Base-by-base conservation (phyloP, 1,140 invertebrate genomes). In the Drosophila oshimai region DNA sequence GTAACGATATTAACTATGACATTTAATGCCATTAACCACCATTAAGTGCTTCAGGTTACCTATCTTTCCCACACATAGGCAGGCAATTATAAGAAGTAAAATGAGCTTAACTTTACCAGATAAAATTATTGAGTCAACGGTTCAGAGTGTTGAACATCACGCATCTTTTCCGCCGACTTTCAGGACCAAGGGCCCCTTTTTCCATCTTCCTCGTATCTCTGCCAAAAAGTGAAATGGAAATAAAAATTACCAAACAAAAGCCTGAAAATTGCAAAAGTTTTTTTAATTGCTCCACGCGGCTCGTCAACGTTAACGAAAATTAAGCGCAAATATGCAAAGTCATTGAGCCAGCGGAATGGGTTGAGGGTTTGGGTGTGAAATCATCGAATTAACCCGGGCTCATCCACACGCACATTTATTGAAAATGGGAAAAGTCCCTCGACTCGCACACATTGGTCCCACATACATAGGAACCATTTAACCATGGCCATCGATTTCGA, bases 211-310 rank as follows among this genome's bases (percentile, higher is more conserved):
- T 26, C 12, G 22, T 51, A 29, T 34, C 34, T 60, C 58, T 44
- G 1, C n/a, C 10, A 29, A 58, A 33, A 60, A 34, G 22, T 15
- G 28, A 34, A 55, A 42, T 24, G 51, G 33, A 9, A 6, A 12
- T 24, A 26, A 51, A 55, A 67, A 76, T 53, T 61, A 67, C 42
- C 58, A 76, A 80, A 80, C 69, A 87, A 87, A 87, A 73, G 80
- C 80, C 73, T 80, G 81, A 76, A 86, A 86, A 86, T 86, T 86
- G 69, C 76, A 80, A 86, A 86, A 86, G 81, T 86, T 86, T 86
- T 80, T 76, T 87, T 86, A 86, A 86, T 86, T 86, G 81, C 77
- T 87, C 42, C 57, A 47, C 54, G 50, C 37, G 68, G 18, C 42
- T 62, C 58, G 57, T 79, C 68, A 71, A 71, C 68, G 69, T 61